A percentile compares a stretch with the other conserved stretches of the same genome.
phyloP scores from a whole-genome alignment of 2,888 invertebrate species.

The Celastrina argiolus region DNA sequence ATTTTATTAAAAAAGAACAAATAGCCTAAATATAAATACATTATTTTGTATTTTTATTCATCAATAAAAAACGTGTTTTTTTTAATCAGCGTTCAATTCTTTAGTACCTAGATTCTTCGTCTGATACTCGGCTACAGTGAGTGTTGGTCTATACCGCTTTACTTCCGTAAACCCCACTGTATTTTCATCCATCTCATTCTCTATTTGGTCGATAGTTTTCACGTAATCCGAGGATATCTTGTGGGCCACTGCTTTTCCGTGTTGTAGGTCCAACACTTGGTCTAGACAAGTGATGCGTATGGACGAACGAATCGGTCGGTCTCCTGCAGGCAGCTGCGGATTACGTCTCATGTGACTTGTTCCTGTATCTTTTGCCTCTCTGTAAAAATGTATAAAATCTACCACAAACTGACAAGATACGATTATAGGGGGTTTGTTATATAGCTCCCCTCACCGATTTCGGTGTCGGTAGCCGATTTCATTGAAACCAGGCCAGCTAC shows the following conservation, averaged over 20 bases:
- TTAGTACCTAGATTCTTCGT: slow-evolving; percentile 1
- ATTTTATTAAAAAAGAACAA: too few species aligned
- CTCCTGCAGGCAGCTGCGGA: slow-evolving; percentile 39
- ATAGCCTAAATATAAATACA: too few species aligned
- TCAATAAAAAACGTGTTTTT: too few species aligned
- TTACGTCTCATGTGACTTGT: slow-evolving; percentile 28
- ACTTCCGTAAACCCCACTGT: slow-evolving; percentile 55
- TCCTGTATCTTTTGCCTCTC: not conserved
- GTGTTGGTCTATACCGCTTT: slow-evolving; percentile 50
- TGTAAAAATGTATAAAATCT: not conserved
- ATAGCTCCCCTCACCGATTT: too few species aligned
- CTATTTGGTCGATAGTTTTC: slow-evolving; percentile 51
- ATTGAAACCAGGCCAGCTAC: too few species aligned
- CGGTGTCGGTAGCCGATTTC: too few species aligned
- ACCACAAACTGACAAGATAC: too few species aligned
- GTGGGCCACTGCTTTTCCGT: slow-evolving; percentile 47
- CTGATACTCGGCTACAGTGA: slow-evolving; percentile 54
- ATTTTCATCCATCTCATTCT: slow-evolving; percentile 38
- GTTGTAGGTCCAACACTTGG: slow-evolving; percentile 50
- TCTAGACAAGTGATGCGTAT: slow-evolving; percentile 41
- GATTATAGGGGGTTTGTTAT: too few species aligned
- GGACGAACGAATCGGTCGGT: slow-evolving; percentile 38
- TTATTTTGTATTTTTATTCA: too few species aligned
- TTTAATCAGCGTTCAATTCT: not conserved
- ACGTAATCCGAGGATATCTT: slow-evolving; percentile 65